Conservation (phyloP, 2,797 vertebrate genomes). For the Poeciliopsis gracilis region DNA sequence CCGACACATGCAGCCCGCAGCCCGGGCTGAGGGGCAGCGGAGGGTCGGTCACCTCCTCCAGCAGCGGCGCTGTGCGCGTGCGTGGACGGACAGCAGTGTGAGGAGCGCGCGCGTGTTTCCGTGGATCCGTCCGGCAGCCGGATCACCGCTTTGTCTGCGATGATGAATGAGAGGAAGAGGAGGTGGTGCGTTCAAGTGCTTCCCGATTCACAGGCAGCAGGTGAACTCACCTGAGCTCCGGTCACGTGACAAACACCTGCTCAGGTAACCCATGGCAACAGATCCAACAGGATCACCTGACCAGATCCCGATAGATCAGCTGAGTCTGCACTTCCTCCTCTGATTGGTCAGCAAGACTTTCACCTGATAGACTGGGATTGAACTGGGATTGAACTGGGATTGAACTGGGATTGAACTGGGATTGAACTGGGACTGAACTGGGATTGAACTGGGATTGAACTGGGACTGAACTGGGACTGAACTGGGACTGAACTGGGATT, state of each 20-base stretch:
- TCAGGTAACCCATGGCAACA: conserved; percentile 1
- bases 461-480: too few species aligned
- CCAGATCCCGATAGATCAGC: neutral
- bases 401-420: too few species aligned
- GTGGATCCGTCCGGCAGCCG: conserved; percentile 23
- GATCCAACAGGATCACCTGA: neutral
- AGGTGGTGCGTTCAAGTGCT: neutral
- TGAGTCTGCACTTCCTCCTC: neutral
- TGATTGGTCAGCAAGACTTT: neutral
- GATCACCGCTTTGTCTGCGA: conserved; percentile 59
- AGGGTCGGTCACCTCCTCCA: conserved; percentile 31
- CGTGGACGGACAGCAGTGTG: conserved; percentile 21
- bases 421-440: too few species aligned
- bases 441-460: too few species aligned
- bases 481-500: too few species aligned
- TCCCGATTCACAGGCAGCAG: neutral
- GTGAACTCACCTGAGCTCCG: neutral
- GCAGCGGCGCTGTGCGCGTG: neutral
- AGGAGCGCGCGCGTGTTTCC: conserved; percentile 6
- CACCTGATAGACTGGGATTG: neutral
- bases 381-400: too few species aligned
- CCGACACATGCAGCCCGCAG: conserved; percentile 31
- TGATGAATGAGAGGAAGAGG: conserved; percentile 33
- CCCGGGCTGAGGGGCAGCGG: conserved; percentile 27
- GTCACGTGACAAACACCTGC: neutral